Base-by-base conservation (phyloP, 2,113 vertebrate genomes). In the Eira barbara region DNA sequence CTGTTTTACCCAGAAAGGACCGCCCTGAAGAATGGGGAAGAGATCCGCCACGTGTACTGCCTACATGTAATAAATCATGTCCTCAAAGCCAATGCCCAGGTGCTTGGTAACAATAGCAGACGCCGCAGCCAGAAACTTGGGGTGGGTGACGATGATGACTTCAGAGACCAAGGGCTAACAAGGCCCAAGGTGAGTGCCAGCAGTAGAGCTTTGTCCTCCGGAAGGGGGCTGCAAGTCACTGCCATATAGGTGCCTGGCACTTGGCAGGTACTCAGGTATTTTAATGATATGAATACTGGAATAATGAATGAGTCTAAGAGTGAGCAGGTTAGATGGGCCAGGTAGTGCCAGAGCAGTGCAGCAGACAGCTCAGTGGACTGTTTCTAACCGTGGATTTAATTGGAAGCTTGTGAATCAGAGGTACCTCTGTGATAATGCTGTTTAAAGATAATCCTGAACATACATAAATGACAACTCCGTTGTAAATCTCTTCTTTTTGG, bases 151-250 rank as follows among this genome's bases (percentile, higher is more conserved):
- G 99, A 99, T 36, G 99, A 99, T 0, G 99, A 99, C 87, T 99
- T 99, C 98, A 98, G 99, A 96, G 99, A 99, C 97, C 99, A 99
- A 86, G 99, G 99, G 4, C 99, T 99, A 63, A 99, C 99, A 4
- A 98, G 99, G 71, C 99, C 99, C 18, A 99, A 99, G 99, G 99
- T 99, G 97, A 98, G 96, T 59, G 47, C 39, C 29, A 49, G 39
- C 63, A 63, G 92, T 52, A 36, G 47, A 52, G 36, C 45, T 39
- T 42, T 55, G 29, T 31, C 65, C 11, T 39, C 6, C 0, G 29
- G 78, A 15, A 29, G 47, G 59, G 52, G 8, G 3, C 67, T 25
- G 15, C 13, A 49, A 11, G 83, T 27, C 8, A 1, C 20, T 83
- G 42, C 42, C 7, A 0, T 25, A 0, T 3, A 25, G 84, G 25